Evolutionary conservation across 1,140 invertebrate species (phyloP), one percentile per base, ranked within the genome.

Genomic region (Coelopa frigida): DNA sequence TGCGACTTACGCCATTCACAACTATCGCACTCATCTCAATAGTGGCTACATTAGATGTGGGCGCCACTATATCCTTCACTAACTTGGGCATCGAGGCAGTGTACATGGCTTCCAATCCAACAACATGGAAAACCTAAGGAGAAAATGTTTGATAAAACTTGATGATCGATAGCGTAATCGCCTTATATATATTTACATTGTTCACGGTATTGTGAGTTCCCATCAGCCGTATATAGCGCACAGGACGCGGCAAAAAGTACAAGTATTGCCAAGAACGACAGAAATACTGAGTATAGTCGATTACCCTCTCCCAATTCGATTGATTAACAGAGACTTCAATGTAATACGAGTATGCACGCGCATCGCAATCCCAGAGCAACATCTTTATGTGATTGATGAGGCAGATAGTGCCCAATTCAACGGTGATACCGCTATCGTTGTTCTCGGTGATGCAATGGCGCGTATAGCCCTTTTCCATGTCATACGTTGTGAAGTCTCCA

Each of bases 221-320:
- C 51, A 95, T 89, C 33, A 98, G 79, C 58, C 85, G 79, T 50
- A 98, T 87, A 70, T 83, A 97, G 55, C 82, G 78, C 36, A 95
- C 90, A 43, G 97, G 93, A 44, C 89, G 73, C 7, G 87, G 77
- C 51, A 83, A 78, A 73, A 99, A 98, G 72, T 93, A 94, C 17
- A 99, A 78, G 67, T 84, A 84, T 74, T 99, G 96, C 90, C 92
- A 97, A 14, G 93, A 96, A 42, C 95, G 81, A 64, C 96, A 98
- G 66, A 85, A 83, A 73, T 88, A 96, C 41, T 82, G 74, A 40
- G 85, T 85, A 71, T 99, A 86, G 73, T 99, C 93, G 33, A 96
- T 80, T 23, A 98, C 84, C 47, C 84, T 79, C 43, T 89, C 80
- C 93, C 95, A 99, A 70, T 96, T 87, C 70, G 89, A 87, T 70